Evolutionary conservation across 2,797 vertebrate species (phyloP).

Genomic region (Orientallactaga sibirica): DNA sequence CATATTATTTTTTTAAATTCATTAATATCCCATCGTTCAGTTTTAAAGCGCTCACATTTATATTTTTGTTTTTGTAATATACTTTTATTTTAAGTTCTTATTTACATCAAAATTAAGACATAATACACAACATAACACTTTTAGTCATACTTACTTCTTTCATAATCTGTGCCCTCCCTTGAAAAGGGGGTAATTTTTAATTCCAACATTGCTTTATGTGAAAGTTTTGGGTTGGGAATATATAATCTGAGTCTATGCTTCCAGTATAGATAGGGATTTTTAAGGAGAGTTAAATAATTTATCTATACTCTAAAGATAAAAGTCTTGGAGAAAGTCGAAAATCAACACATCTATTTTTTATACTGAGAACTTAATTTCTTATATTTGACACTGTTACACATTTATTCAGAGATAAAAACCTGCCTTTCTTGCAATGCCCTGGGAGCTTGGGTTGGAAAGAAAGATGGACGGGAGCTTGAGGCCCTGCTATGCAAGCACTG

Average conservation of each 20-base stretch:
- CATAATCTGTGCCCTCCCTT: not conserved
- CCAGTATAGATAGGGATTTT: not conserved
- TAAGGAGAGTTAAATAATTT: not conserved
- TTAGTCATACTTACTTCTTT: not conserved
- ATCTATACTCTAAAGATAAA: not conserved
- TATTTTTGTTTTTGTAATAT: not conserved
- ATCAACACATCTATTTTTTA: not conserved
- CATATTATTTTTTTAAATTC: not conserved
- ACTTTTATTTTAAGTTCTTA: not conserved
- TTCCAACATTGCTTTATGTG: not conserved
- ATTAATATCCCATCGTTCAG: not conserved
- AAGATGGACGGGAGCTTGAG: not conserved
- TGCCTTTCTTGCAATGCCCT: not conserved
- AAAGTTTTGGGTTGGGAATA: not conserved
- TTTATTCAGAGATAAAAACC: not conserved
- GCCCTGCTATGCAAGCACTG: not conserved
- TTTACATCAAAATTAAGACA: not conserved
- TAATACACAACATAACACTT: not conserved
- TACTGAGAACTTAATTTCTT: not conserved
- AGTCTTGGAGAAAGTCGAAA: not conserved
- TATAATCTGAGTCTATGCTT: not conserved
- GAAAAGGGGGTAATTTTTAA: not conserved
- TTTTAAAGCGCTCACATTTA: not conserved
- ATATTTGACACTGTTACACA: not conserved
- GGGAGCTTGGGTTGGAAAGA: not conserved